These are phyloP conservation scores for Siphlonurus alternatus DNA, from an alignment of 2,888 invertebrate species.

Conservation along the genomic window DNA sequence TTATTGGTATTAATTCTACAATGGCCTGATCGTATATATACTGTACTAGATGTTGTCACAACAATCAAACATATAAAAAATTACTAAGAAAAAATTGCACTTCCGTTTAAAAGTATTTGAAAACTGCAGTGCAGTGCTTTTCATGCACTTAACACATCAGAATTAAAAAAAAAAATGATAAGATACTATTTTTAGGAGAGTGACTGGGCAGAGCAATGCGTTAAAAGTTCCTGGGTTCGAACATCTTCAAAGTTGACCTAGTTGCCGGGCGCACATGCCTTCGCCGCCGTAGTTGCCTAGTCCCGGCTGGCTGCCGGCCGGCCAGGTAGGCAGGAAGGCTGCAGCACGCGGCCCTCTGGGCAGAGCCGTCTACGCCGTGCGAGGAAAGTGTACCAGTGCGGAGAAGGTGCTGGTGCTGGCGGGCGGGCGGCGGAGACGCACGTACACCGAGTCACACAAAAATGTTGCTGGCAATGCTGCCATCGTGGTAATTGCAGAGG, in stretches of 20 bases:
- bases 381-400: not conserved
- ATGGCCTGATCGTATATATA: too few relatives aligned
- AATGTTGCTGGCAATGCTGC: too few relatives aligned
- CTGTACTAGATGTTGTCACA: too few relatives aligned
- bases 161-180: too few relatives aligned
- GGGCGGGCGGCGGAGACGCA: not conserved
- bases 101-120: too few relatives aligned
- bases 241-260: not conserved
- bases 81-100: too few relatives aligned
- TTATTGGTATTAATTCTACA: too few relatives aligned
- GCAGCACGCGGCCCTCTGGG: not conserved
- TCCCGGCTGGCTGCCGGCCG: not conserved
- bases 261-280: not conserved
- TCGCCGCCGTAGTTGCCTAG: not conserved
- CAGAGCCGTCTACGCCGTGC: not conserved
- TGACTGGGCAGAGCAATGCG: not conserved
- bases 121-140: too few relatives aligned
- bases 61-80: too few relatives aligned
- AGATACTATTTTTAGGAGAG: too few relatives aligned
- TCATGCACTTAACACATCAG: too few relatives aligned
- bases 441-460: not conserved
- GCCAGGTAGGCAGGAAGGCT: not conserved
- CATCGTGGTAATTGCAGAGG: too few relatives aligned
- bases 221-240: not conserved
- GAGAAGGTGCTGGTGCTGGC: not conserved